Evolutionary conservation across 2,888 invertebrate species (phyloP).

Genomic region (Listrodromus nycthemerus): DNA sequence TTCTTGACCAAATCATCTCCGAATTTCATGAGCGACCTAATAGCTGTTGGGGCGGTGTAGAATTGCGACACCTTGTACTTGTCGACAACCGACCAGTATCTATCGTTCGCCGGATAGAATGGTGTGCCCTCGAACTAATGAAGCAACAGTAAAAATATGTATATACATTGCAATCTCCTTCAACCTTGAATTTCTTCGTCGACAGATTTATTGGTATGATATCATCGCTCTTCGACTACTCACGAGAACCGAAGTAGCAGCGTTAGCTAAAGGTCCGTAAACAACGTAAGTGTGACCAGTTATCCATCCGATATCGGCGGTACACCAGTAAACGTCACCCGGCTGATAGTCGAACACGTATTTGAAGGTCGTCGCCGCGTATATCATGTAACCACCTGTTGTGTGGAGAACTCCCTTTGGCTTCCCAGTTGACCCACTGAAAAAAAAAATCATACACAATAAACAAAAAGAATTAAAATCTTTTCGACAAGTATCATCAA

Average conservation of each 20-base stretch:
- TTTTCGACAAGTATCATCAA: constrained; percentile 8
- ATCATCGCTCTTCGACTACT: constrained; percentile 79
- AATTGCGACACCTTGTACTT: constrained; percentile 98
- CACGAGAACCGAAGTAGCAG: constrained; percentile 97
- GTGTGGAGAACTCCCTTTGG: constrained; percentile 99
- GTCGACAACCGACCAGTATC: constrained; percentile 96
- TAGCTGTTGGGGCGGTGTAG: constrained; percentile 99
- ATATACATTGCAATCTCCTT: constrained; percentile 12
- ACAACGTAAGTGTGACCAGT: constrained; percentile 97
- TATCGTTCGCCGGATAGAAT: constrained; percentile 96
- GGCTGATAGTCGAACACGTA: constrained; percentile 97
- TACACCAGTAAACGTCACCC: constrained; percentile 95
- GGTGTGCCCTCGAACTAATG: constrained; percentile 97
- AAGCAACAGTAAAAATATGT: constrained; percentile 14
- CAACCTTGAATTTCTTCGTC: neutral
- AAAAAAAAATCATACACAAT: neutral
- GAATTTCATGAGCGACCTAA: constrained; percentile 97
- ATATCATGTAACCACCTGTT: constrained; percentile 97
- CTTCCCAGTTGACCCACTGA: constrained; percentile 97
- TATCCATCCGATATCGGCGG: constrained; percentile 98
- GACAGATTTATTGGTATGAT: neutral
- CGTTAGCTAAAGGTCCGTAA: constrained; percentile 97
- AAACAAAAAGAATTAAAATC: neutral
- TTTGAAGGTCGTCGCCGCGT: constrained; percentile 97
- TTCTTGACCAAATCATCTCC: constrained; percentile 94